phyloP scores from a whole-genome alignment of 2,888 invertebrate genomes.

The Drosophila stalkeri region DNA sequence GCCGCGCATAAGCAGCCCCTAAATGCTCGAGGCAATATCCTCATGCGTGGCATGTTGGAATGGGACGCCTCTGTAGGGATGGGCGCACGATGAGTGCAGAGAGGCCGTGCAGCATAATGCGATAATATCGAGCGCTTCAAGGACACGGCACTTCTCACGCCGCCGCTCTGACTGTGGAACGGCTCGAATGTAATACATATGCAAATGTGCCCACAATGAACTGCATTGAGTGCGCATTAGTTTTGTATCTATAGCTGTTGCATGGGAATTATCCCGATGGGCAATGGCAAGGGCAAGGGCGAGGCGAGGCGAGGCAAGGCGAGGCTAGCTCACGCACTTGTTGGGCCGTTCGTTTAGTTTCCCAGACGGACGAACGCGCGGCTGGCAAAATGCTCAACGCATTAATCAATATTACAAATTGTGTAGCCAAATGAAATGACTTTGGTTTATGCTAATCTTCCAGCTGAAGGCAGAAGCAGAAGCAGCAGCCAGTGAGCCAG shows the following conservation, averaged over 20 bases:
- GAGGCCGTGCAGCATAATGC: conserved; percentile 58
- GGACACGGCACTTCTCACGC: conserved; percentile 73
- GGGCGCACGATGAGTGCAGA: conserved; percentile 15
- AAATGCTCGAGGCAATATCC: conserved; percentile 4
- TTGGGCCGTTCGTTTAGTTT: conserved; percentile 31
- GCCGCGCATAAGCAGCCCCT: conserved; percentile 58
- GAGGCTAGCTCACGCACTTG: conserved; percentile 65
- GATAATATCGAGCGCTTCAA: conserved; percentile 64
- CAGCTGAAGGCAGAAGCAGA: conserved; percentile 7
- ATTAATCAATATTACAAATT: conserved; percentile 75
- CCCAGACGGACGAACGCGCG: conserved; percentile 19
- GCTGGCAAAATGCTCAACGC: conserved; percentile 28
- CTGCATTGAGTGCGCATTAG: conserved; percentile 52
- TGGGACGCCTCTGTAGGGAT: background rate
- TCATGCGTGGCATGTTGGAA: background rate
- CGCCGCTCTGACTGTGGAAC: conserved; percentile 14
- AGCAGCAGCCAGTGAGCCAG: background rate
- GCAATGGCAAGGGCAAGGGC: too few species aligned
- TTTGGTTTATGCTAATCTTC: conserved; percentile 70
- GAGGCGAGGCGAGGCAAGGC: too few species aligned
- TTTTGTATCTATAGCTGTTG: conserved; percentile 43
- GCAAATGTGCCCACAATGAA: conserved; percentile 50
- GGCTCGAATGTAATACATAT: conserved; percentile 43
- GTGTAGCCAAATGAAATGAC: conserved; percentile 69
- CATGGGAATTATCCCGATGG: background rate